Evolutionary conservation across 2,888 invertebrate genomes (phyloP).

Genomic region (Plagodis pulveraria): DNA sequence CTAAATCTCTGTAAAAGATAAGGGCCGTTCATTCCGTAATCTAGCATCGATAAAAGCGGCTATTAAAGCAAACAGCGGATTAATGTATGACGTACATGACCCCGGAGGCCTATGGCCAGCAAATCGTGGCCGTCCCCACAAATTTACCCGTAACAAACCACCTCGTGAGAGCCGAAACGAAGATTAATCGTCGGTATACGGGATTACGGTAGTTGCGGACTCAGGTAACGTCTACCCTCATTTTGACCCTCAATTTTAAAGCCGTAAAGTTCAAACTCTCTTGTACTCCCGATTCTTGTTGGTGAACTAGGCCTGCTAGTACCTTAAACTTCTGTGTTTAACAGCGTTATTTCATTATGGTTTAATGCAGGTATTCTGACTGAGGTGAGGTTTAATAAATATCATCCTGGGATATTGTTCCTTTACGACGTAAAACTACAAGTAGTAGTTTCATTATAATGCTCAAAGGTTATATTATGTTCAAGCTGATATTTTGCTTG

Average conservation of each 20-base stretch:
- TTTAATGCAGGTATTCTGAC: constrained; percentile 48
- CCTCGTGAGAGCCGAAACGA: constrained; percentile 76
- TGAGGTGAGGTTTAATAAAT: constrained; percentile 47
- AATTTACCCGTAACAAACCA: constrained; percentile 77
- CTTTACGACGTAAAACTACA: too few relatives aligned
- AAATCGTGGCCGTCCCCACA: constrained; percentile 75
- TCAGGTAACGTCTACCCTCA: constrained; percentile 47
- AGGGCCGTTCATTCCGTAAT: constrained; percentile 43
- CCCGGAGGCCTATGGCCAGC: constrained; percentile 68
- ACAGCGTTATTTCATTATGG: constrained; percentile 62
- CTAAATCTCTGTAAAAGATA: constrained; percentile 37
- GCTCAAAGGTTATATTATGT: too few relatives aligned
- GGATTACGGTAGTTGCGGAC: constrained; percentile 68
- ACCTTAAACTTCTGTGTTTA: constrained; percentile 58
- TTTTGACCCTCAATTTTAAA: constrained; percentile 43
- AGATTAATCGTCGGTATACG: constrained; percentile 73
- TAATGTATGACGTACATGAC: constrained; percentile 75
- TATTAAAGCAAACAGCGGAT: constrained; percentile 74
- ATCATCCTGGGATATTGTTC: constrained; percentile 19
- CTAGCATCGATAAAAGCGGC: constrained; percentile 64
- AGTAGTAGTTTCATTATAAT: too few relatives aligned
- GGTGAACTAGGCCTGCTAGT: constrained; percentile 49
- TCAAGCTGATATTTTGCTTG: too few relatives aligned
- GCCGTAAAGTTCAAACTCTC: constrained; percentile 45
- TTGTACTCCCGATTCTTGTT: constrained; percentile 8